These are phyloP conservation scores for Drosophila auraria DNA, from an alignment of 1,140 invertebrate species.

Conservation along the genomic window DNA sequence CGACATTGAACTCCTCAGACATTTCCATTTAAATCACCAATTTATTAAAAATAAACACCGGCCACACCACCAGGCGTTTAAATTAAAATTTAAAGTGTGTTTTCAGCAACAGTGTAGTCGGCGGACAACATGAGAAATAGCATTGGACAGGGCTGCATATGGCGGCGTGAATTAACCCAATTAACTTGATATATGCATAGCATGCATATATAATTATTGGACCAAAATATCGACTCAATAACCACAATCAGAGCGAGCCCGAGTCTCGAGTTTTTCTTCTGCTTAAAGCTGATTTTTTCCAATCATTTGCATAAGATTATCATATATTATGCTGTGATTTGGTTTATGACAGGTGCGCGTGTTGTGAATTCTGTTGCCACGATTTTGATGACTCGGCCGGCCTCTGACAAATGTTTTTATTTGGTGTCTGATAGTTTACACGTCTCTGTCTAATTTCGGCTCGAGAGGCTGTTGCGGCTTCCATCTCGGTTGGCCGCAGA, in stretches of 20 bases:
- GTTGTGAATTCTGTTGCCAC: conserved; percentile 26
- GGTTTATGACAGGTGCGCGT: conserved; percentile 67
- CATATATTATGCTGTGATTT: conserved; percentile 77
- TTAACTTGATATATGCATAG: conserved; percentile 78
- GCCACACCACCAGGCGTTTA: conserved; percentile 12
- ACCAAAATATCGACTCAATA: conserved; percentile 28
- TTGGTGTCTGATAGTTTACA: conserved; percentile 55
- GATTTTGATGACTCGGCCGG: conserved; percentile 28
- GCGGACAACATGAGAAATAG: conserved; percentile 37
- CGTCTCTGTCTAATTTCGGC: conserved; percentile 33
- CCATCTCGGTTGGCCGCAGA: conserved; percentile 7
- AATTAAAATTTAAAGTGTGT: conserved; percentile 35
- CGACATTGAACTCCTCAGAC: conserved; percentile 4
- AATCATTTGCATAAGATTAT: conserved; percentile 68
- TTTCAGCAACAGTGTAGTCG: conserved; percentile 11
- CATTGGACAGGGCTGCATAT: conserved; percentile 33
- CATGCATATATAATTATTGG: conserved; percentile 70
- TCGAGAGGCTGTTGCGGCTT: conserved; percentile 13
- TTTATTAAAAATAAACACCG: conserved; percentile 13
- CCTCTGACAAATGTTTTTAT: conserved; percentile 52
- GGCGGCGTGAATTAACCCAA: conserved; percentile 71
- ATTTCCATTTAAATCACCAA: conserved; percentile 14
- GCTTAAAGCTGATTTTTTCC: conserved; percentile 18
- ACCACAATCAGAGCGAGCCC: conserved; percentile 9
- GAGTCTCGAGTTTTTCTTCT: conserved; percentile 46